Evolutionary conservation across 2,797 vertebrate genomes (phyloP).

Genomic region (Danio jaintianensis): DNA sequence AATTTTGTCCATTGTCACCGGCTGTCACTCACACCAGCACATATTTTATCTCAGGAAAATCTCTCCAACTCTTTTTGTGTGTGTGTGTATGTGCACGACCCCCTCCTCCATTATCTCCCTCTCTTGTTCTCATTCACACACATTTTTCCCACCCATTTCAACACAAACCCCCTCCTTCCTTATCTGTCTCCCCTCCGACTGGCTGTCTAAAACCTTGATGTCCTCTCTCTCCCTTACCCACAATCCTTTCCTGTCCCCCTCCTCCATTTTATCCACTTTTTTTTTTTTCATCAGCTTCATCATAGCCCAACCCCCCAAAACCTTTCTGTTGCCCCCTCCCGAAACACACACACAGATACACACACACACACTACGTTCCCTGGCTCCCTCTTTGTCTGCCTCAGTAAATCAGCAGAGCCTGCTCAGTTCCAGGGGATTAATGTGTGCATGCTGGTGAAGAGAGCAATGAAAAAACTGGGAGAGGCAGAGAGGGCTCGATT

Average conservation of each 20-base stretch:
- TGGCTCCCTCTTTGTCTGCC: conserved; percentile 75
- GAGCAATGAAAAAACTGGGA: conserved; percentile 61
- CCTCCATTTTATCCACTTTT: conserved; percentile 72
- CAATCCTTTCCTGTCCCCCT: conserved; percentile 71
- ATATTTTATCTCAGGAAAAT: conserved; percentile 80
- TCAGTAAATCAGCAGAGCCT: conserved; percentile 70
- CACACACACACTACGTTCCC: conserved; percentile 45
- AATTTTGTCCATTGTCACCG: conserved; percentile 75
- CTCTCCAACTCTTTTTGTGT: conserved; percentile 67
- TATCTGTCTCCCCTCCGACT: conserved; percentile 47
- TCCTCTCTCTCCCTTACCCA: conserved; percentile 61
- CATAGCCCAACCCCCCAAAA: conserved; percentile 54
- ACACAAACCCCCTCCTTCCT: conserved; percentile 53
- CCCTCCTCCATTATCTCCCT: conserved; percentile 70
- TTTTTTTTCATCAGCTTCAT: conserved; percentile 64
- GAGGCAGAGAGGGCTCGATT: conserved; percentile 47
- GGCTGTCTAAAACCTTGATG: conserved; percentile 69
- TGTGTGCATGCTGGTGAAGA: conserved; percentile 69
- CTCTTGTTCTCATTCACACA: conserved; percentile 78
- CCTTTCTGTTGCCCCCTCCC: conserved; percentile 58
- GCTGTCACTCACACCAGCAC: conserved; percentile 80
- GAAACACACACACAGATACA: conserved; percentile 29
- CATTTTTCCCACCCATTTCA: conserved; percentile 76
- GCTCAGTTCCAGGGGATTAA: conserved; percentile 74
- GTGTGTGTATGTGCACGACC: conserved; percentile 64